Percentiles rank a stretch among this genome's conserved stretches.
phyloP scores from a whole-genome alignment of 2,797 vertebrate genomes.

The Odontamblyopus lacepedii region DNA sequence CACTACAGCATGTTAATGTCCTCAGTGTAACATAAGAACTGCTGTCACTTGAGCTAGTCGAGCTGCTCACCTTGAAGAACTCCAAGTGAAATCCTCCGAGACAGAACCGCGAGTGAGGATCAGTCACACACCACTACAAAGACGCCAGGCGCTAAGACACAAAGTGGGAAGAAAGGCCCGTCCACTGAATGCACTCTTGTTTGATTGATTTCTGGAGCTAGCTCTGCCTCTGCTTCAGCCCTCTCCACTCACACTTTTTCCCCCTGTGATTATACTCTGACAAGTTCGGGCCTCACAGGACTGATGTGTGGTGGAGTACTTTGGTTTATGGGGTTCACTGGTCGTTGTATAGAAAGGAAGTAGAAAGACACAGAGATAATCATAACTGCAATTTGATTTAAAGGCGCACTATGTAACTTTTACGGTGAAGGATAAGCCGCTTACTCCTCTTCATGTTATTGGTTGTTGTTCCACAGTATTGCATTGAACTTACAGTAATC shows the following conservation, averaged over 20 bases:
- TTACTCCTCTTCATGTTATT: too few species aligned
- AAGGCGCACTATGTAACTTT: not conserved
- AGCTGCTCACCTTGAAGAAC: not conserved
- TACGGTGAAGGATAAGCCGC: too few species aligned
- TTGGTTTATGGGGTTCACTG: not conserved
- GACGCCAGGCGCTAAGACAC: constrained; percentile 6
- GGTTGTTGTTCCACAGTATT: too few species aligned
- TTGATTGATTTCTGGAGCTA: constrained; percentile 21
- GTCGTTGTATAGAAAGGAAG: not conserved
- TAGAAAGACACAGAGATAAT: not conserved
- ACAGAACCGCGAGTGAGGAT: constrained; percentile 9
- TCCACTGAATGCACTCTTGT: constrained; percentile 8
- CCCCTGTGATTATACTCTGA: constrained; percentile 22
- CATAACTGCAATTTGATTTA: not conserved
- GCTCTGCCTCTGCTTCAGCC: constrained; percentile 10
- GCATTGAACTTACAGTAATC: not conserved
- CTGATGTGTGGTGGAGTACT: constrained; percentile 4
- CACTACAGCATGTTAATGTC: constrained; percentile 3
- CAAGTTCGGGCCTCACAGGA: constrained; percentile 6
- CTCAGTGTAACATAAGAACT: constrained; percentile 2
- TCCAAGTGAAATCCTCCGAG: constrained; percentile 4
- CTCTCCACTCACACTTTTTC: constrained; percentile 9
- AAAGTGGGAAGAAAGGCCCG: not conserved
- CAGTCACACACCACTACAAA: constrained; percentile 10
- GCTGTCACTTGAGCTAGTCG: constrained; percentile 3